Evolutionary conservation across 2,888 invertebrate genomes (phyloP), one percentile per base, ranked within the genome.

Genomic region (Brachypalpus laphriformis): DNA sequence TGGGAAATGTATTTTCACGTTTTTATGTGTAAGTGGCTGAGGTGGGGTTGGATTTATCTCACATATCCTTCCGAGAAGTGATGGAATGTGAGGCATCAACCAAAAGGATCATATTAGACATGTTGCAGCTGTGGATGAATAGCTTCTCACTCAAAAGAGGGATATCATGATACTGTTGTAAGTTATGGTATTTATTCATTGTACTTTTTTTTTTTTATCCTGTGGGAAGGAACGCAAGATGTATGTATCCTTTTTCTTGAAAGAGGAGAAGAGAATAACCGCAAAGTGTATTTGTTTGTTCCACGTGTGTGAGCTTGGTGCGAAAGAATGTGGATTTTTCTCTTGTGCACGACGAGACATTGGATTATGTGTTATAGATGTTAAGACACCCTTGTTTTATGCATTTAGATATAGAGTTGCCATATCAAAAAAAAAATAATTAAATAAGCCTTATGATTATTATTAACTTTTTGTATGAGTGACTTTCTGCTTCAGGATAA

Each of bases 11-110:
- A 14, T 3, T 11, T 40, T 57, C 11, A 14, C 22, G 22, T 22
- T 22, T n/a, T 59, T 40, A 20, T 20, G 5, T 57, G 28, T 14
- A 4, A 8, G 37, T 9, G 28, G 31, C 2, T 22, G 5, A 8
- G 16, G 28, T 14, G 31, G 31, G 31, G 16, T 31, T 16, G 57
- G n/a, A 40, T 40, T 34, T 40, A 20, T 59, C 34, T 54, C 16
- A 28, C 16, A 31, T 31, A 54, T 31, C 54, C 54, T 59, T 59
- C 6, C 22, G 22, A 59, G 57, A 22, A 40, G 20, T 59, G 57
- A 40, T 20, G n/a, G 14, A 59, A 40, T 40, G 20, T 22, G 57
- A 40, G 40, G 3, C 57, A 22, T 40, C 40, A 40, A 59, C 22
- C 22, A n/a, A n/a, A 56, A 56, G 11, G 31, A 49, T 56, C 31